Conservation (phyloP, 2,888 invertebrate genomes). For the Nasonovia ribisnigri region DNA sequence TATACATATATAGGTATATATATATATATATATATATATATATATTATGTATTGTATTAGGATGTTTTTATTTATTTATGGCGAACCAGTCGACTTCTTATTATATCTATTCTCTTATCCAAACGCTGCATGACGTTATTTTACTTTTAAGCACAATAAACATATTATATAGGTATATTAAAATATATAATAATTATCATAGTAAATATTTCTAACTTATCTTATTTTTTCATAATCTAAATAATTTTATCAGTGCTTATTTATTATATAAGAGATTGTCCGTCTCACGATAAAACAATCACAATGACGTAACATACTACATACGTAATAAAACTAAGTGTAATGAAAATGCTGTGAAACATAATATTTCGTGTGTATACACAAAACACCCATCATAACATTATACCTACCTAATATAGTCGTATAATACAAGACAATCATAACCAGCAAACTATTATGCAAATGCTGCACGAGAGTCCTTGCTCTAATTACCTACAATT, state of each 20-base stretch:
- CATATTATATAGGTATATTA: background rate
- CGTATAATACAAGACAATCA: background rate
- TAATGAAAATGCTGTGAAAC: background rate
- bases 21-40: no score
- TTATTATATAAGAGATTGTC: background rate
- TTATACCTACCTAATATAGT: background rate
- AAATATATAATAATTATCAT: no score
- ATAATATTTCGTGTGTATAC: background rate
- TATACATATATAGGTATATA: no score
- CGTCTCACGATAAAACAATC: background rate
- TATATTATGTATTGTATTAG: no score
- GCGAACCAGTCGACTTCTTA: no score
- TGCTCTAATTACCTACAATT: background rate
- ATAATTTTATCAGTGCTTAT: background rate
- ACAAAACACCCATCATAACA: background rate
- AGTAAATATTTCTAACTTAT: background rate
- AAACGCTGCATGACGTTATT: no score
- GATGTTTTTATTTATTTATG: no score
- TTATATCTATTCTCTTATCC: no score
- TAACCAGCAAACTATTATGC: background rate
- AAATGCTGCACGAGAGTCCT: background rate
- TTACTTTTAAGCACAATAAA: background rate
- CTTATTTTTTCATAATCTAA: background rate
- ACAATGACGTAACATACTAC: background rate
- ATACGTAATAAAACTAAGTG: background rate